These are phyloP conservation scores for Chironomus riparius DNA, from an alignment of 2,888 invertebrate species.

Conservation along the genomic window DNA sequence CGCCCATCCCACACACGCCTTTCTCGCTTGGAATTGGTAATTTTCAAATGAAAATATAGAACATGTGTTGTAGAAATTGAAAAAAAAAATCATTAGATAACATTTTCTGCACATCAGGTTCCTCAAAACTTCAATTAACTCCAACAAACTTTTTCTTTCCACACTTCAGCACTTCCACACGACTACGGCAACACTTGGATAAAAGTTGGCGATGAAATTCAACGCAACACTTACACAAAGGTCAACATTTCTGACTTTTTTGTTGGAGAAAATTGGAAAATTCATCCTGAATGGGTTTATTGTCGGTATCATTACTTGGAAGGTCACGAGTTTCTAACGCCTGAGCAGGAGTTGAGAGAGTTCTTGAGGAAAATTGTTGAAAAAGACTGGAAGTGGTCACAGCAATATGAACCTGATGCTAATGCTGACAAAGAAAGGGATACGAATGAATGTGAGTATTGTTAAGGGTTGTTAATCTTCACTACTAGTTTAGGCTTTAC, in stretches of 20 bases:
- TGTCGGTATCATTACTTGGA: slow-evolving; percentile 79
- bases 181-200: slow-evolving; percentile 55
- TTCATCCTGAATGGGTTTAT: slow-evolving; percentile 78
- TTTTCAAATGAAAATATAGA: background rate
- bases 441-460: slow-evolving; percentile 28
- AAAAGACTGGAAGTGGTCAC: slow-evolving; percentile 52
- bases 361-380: slow-evolving; percentile 61
- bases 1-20: slow-evolving; percentile 71
- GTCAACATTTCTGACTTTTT: slow-evolving; percentile 66
- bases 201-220: slow-evolving; percentile 68
- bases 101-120: background rate
- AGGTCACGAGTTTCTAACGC: slow-evolving; percentile 61
- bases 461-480: no score
- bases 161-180: slow-evolving; percentile 62
- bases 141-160: no score
- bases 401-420: slow-evolving; percentile 48
- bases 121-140: no score
- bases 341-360: slow-evolving; percentile 65
- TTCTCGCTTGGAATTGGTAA: slow-evolving; percentile 60
- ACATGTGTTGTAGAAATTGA: background rate
- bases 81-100: background rate
- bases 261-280: slow-evolving; percentile 60
- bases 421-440: slow-evolving; percentile 30
- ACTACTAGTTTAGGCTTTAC: no score
- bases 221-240: slow-evolving; percentile 55